Evolutionary conservation across 1,140 invertebrate species (phyloP).

Genomic region (Tribolium castaneum): DNA sequence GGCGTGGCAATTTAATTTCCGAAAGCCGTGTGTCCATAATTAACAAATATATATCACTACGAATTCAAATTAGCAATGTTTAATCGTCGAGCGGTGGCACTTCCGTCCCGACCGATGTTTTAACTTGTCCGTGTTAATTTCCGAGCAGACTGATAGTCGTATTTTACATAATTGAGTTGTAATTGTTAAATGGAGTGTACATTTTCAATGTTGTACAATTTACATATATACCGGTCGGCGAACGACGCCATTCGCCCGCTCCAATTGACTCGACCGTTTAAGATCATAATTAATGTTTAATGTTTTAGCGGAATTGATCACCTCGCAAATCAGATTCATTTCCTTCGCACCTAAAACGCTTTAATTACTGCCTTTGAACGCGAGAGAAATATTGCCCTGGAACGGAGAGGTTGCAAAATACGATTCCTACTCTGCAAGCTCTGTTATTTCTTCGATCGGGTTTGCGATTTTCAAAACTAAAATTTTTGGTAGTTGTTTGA

Average conservation of each 20-base stretch:
- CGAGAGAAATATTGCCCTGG: background rate
- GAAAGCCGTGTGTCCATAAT: constrained; percentile 57
- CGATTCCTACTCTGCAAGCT: no score
- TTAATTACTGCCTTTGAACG: constrained; percentile 6
- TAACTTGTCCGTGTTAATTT: constrained; percentile 62
- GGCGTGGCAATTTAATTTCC: constrained; percentile 57
- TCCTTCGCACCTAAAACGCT: constrained; percentile 28
- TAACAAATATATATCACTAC: constrained; percentile 59
- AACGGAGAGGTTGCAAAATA: no score
- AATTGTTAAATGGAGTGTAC: constrained; percentile 62
- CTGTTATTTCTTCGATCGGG: no score
- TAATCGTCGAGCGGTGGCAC: constrained; percentile 49
- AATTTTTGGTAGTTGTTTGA: no score
- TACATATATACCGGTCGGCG: constrained; percentile 59
- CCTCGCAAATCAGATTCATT: constrained; percentile 10
- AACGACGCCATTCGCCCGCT: constrained; percentile 26
- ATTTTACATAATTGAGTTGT: constrained; percentile 62
- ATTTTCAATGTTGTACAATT: constrained; percentile 59
- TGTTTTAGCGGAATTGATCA: constrained; percentile 34
- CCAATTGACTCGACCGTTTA: constrained; percentile 42
- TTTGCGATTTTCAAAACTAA: no score
- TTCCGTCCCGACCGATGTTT: constrained; percentile 55
- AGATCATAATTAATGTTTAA: constrained; percentile 45
- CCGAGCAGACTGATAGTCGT: constrained; percentile 58
- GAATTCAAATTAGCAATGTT: constrained; percentile 56